Conservation (phyloP, 2,888 invertebrate genomes). For the Thyatira batis region DNA sequence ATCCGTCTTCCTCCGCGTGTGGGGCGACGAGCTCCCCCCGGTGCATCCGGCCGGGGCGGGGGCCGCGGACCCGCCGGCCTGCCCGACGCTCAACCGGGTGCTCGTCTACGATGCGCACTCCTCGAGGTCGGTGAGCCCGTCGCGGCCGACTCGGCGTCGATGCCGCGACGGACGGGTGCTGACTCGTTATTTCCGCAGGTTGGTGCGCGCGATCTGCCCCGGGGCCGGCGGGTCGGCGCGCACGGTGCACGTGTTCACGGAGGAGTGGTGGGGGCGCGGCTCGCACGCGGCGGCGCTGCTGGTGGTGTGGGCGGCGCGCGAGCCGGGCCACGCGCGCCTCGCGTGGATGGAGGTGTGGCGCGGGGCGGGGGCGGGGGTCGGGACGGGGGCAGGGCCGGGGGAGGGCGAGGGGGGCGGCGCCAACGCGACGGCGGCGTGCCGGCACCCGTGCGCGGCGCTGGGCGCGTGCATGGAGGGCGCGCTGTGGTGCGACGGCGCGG, state of each 20-base stretch:
- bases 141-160: neutral
- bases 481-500: conserved; percentile 88
- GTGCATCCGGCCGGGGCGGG: conserved; percentile 83
- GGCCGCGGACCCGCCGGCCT: conserved; percentile 85
- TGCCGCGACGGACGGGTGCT: neutral
- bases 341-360: conserved; percentile 85
- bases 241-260: conserved; percentile 90
- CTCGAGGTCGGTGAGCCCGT: conserved; percentile 47
- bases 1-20: conserved; percentile 90
- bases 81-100: conserved; percentile 89
- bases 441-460: conserved; percentile 84
- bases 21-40: conserved; percentile 89
- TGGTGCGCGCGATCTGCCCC: conserved; percentile 88
- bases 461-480: conserved; percentile 89
- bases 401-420: conserved; percentile 14
- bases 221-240: conserved; percentile 78
- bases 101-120: conserved; percentile 91
- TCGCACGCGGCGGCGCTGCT: conserved; percentile 88
- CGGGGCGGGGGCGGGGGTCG: conserved; percentile 24
- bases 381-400: conserved; percentile 72
- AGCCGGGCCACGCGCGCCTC: conserved; percentile 89
- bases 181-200: conserved; percentile 41
- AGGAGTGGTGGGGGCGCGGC: conserved; percentile 86
- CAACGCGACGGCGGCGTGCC: conserved; percentile 58
- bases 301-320: conserved; percentile 92